Base-by-base conservation (phyloP, 2,888 invertebrate genomes). In the Biston stratarius region DNA sequence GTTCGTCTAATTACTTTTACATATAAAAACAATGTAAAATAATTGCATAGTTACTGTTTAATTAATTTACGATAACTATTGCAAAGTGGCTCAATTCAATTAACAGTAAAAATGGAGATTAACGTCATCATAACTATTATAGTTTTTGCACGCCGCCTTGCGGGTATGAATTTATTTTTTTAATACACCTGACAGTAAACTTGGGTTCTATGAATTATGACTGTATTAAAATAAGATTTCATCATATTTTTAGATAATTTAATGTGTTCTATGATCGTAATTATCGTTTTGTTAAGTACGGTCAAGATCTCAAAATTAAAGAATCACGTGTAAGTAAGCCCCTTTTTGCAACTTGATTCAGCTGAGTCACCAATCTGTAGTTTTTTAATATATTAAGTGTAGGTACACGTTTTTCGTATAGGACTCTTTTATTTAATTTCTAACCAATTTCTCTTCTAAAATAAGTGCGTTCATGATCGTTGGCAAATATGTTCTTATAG, bases 181-280 rank as follows among this genome's bases (percentile, higher is more conserved):
- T 52, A 0, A 36, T 12, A 36, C n/a, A 49, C 0, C 11, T 33
- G 9, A 38, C 12, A 34, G 49, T 33, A 34, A 48, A 48, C 9
- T 10, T 52, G 10, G 9, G n/a, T 38, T 14, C 11, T 51, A 0
- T 36, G n/a, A n/a, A 51, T 51, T 8, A 49, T 5, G 34, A 53
- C 7, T 14, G 42, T 59, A 33, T 45, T 44, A 57, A 48, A 57
- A 11, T 42, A 55, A 49, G 42, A 51, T 48, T 57, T 51, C 49
- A n/a, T 36, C 15, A 38, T 3, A 53, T 10, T 61, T 34, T 51
- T 36, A 44, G 9, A 44, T 24, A 15, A 12, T 42, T 62, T 56
- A 6, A 14, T 24, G 1, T 24, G 24, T 24, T 24, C 24, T 24
- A 1, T 24, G 24, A 24, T 52, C 1, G 14, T 8, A 1, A 14